Evolutionary conservation across 2,113 vertebrate genomes (phyloP).

Genomic region (Clupea harengus): DNA sequence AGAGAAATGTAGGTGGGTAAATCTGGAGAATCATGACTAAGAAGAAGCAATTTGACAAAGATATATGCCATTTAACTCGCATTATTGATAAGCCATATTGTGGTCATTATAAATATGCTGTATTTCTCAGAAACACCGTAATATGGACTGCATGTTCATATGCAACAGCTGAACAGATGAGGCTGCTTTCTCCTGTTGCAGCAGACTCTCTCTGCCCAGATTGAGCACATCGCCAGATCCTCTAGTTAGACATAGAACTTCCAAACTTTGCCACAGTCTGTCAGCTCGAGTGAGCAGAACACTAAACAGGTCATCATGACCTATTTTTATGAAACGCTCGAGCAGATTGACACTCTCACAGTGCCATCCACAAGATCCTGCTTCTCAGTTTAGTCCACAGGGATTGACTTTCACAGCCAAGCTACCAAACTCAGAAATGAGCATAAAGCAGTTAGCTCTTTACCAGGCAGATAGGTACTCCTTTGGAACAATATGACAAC

Average conservation of each 20-base stretch:
- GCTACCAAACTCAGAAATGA: too few species aligned
- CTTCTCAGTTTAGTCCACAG: background rate
- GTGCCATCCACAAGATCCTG: background rate
- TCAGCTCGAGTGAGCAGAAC: background rate
- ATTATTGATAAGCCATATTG: background rate
- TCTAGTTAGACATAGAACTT: background rate
- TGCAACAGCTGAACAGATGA: background rate
- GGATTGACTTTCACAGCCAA: background rate
- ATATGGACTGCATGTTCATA: background rate
- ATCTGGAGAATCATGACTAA: background rate
- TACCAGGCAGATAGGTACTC: background rate
- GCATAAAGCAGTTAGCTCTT: too few species aligned
- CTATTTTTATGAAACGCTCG: background rate
- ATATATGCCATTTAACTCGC: background rate
- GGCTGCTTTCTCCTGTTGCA: background rate
- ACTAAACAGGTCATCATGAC: background rate
- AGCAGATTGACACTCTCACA: background rate
- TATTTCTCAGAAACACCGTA: background rate
- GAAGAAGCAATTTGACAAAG: background rate
- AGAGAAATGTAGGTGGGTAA: background rate
- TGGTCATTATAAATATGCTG: background rate
- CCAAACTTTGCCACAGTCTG: background rate
- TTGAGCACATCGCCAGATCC: background rate
- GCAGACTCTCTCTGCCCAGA: background rate
- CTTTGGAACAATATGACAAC: slow-evolving; percentile 31